These are phyloP conservation scores for Trachops cirrhosus DNA, from an alignment of 2,797 vertebrate genomes.

Conservation along the genomic window DNA sequence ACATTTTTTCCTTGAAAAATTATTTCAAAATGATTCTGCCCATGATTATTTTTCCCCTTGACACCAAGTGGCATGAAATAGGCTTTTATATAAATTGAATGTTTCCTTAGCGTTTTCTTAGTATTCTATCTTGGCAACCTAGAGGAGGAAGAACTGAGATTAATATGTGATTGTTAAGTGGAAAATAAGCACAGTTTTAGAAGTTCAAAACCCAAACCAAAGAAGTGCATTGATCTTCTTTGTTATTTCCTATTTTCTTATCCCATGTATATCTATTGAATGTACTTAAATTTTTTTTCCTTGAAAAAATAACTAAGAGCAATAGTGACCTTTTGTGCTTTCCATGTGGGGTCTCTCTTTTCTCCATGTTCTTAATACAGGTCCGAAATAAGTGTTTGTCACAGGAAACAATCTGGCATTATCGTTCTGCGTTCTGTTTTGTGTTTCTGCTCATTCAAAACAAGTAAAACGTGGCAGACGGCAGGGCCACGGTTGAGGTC, in stretches of 20 bases:
- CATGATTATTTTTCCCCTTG: conserved; percentile 52
- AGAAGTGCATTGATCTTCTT: conserved; percentile 24
- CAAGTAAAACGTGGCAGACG: not conserved
- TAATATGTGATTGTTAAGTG: conserved; percentile 58
- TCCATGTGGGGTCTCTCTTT: not conserved
- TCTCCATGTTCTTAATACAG: not conserved
- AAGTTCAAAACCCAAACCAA: conserved; percentile 21
- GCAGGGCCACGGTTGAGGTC: not conserved
- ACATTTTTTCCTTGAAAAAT: conserved; percentile 63
- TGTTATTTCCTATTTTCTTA: not conserved
- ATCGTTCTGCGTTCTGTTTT: not conserved
- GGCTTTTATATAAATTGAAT: conserved; percentile 56
- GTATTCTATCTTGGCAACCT: conserved; percentile 24
- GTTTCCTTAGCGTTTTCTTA: conserved; percentile 59
- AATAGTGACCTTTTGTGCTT: not conserved
- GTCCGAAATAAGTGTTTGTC: not conserved
- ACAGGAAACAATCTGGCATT: not conserved
- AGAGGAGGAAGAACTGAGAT: conserved; percentile 57
- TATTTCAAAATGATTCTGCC: conserved; percentile 57
- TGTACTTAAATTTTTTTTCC: conserved; percentile 18
- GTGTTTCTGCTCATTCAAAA: not conserved
- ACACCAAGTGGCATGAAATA: conserved; percentile 67
- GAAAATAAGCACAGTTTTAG: conserved; percentile 56
- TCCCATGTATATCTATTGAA: not conserved
- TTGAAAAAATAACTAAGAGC: not conserved